Evolutionary conservation across 2,797 vertebrate species (phyloP), one percentile per base, ranked within the genome.

Genomic region (Malacoctenus gilli): DNA sequence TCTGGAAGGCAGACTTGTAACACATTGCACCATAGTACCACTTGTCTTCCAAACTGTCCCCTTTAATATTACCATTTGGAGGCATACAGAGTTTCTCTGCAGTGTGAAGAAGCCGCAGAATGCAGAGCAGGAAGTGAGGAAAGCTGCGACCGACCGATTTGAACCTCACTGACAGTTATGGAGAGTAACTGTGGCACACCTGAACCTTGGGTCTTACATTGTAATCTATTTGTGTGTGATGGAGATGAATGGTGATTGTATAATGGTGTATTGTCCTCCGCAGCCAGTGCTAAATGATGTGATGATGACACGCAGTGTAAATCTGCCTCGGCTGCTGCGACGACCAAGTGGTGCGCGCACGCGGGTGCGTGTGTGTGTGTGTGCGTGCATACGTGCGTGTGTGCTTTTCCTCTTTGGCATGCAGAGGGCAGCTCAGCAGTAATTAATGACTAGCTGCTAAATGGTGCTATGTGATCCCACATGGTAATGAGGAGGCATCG

Each of bases 401-500:
- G 30, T 32, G 30, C 12, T 8, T 25, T 79, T 62, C 52, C 69
- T 86, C 63, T 66, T 87, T 87, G 80, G 80, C 80, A 82, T 85
- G 79, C 88, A 77, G 55, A 78, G 66, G 67, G 79, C 77, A 79
- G 66, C 59, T 28, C 73, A 78, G 77, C 82, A 75, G 79, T 91
- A 92, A 91, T 91, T 92, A 92, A 92, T 88, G 87, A 87, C 67
- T 77, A 62, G 75, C 82, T 84, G 88, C 84, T 90, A 85, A 90
- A 87, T 77, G 81, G 85, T 77, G 83, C 78, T 72, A 64, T 87
- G 87, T 82, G 86, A 91, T 90, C 73, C 77, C 77, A 84, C 77
- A 69, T 80, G 79, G 79, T 90, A 89, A 91, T 89, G 87, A 91
- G 83, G 86, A 83, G 57, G 62, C 68, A 66, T 57, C 55, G 79